A percentile compares a stretch with the other conserved stretches of the same genome.
phyloP scores from a whole-genome alignment of 1,140 invertebrate species.

The Pseudomyrmex gracilis region DNA sequence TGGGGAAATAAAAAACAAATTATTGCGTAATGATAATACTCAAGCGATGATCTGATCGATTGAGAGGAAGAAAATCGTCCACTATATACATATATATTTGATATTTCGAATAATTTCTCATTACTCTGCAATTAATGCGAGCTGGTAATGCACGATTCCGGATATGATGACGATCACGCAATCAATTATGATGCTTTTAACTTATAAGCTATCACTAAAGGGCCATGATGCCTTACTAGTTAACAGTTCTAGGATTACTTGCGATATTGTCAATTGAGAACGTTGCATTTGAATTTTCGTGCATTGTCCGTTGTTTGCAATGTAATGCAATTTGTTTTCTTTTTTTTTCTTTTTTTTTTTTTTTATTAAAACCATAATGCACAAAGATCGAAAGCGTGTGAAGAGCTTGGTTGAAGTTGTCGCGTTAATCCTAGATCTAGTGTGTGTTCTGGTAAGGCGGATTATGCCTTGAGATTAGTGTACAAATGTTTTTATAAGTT shows the following conservation, averaged over 20 bases:
- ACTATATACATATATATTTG: background rate
- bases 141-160: background rate
- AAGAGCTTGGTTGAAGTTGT: too few relatives aligned
- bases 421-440: too few relatives aligned
- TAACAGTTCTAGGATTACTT: too few relatives aligned
- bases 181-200: slow-evolving; percentile 41
- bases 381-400: too few relatives aligned
- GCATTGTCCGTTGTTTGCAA: too few relatives aligned
- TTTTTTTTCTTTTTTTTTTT: too few relatives aligned
- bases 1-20: background rate
- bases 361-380: too few relatives aligned
- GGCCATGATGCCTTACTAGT: too few relatives aligned
- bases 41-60: slow-evolving; percentile 25
- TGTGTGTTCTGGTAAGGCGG: too few relatives aligned
- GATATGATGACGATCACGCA: slow-evolving; percentile 17
- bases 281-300: too few relatives aligned
- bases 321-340: too few relatives aligned
- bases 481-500: slow-evolving; percentile 13
- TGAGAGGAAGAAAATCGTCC: slow-evolving; percentile 10
- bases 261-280: too few relatives aligned
- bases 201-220: background rate
- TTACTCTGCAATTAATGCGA: background rate
- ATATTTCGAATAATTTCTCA: slow-evolving; percentile 8
- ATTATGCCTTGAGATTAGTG: background rate
- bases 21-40: background rate